Base-by-base conservation (phyloP, 1,140 invertebrate genomes). In the Papilio xuthus region DNA sequence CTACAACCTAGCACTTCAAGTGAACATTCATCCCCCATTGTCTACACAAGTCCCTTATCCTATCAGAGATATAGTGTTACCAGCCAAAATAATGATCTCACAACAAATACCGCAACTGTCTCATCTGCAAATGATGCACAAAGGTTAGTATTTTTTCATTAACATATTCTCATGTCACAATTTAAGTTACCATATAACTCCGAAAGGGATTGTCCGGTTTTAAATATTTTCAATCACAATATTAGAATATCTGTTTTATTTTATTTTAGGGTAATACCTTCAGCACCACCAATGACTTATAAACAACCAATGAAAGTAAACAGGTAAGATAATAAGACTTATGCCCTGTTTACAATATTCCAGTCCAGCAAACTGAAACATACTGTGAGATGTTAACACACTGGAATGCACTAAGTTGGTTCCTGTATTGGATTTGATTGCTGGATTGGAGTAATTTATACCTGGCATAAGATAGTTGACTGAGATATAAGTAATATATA, bases 1-100 rank as follows among this genome's bases (percentile, higher is more conserved):
- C 41, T 80, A 32, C 44, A 77, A 71, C 3, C 60, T 15, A 67
- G 10, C 12, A 32, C 60, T 67, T 28, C 60, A 67, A 28, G 10
- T 28, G 26, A 28, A 67, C 60, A 32, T 13, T 13, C 26, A 67
- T 28, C 60, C 32, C 23, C 56, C 0, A 18, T 15, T 15, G 15
- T 26, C 13, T 32, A 12, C 0, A 28, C 28, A 28, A 32, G 60
- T 28, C 4, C 56, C 20, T n/a, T 23, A 18, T 60, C 56, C 18
- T 32, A 67, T 32, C 23, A 15, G 13, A 67, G 60, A 7, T 26
- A 67, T 15, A 44, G 20, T 32, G 15, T 56, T n/a, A 12, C 50
- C 10, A 78, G 7, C 3, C 60, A 72, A 23, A 60, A 41, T 1
- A 44, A 73, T 78, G 15, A 1, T 15, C 63, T 15, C 1, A 13